Conservation (phyloP, 2,888 invertebrate genomes). For the Icerya purchasi region DNA sequence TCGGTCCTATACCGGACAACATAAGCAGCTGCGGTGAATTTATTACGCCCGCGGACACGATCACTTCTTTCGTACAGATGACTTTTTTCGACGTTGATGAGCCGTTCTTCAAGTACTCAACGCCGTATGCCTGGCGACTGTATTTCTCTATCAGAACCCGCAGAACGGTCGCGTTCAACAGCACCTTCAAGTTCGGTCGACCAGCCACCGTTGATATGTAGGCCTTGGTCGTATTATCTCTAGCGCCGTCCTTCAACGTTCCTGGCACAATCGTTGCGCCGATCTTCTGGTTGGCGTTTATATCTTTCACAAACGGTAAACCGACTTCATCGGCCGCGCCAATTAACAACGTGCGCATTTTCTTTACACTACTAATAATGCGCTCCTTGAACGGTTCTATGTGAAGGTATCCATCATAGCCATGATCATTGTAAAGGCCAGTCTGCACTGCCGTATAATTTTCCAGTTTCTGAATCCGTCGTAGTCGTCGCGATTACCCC, state of each 20-base stretch:
- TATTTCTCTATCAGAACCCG: slow-evolving; percentile 31
- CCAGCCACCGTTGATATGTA: slow-evolving; percentile 43
- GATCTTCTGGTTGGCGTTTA: slow-evolving; percentile 65
- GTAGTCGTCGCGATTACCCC: slow-evolving; percentile 76
- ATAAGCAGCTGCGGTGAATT: slow-evolving; percentile 53
- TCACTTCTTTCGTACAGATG: slow-evolving; percentile 30
- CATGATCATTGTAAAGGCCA: background rate
- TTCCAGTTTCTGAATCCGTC: slow-evolving; percentile 80
- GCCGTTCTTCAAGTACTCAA: slow-evolving; percentile 29
- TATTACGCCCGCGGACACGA: slow-evolving; percentile 41
- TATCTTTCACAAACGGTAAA: slow-evolving; percentile 54
- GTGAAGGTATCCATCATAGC: background rate
- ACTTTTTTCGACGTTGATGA: slow-evolving; percentile 24
- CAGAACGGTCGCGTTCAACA: slow-evolving; percentile 54
- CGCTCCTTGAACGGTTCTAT: background rate
- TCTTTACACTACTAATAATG: background rate
- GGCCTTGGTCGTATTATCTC: slow-evolving; percentile 74
- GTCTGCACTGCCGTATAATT: slow-evolving; percentile 28
- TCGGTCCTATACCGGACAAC: slow-evolving; percentile 41
- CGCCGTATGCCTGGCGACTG: slow-evolving; percentile 54
- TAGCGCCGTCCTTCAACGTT: slow-evolving; percentile 19
- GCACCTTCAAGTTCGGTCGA: slow-evolving; percentile 64
- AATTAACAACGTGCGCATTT: background rate
- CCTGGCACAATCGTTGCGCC: slow-evolving; percentile 80
- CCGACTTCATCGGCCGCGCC: slow-evolving; percentile 65